Conservation (phyloP, 2,113 vertebrate species). For the Antechinus flavipes region DNA sequence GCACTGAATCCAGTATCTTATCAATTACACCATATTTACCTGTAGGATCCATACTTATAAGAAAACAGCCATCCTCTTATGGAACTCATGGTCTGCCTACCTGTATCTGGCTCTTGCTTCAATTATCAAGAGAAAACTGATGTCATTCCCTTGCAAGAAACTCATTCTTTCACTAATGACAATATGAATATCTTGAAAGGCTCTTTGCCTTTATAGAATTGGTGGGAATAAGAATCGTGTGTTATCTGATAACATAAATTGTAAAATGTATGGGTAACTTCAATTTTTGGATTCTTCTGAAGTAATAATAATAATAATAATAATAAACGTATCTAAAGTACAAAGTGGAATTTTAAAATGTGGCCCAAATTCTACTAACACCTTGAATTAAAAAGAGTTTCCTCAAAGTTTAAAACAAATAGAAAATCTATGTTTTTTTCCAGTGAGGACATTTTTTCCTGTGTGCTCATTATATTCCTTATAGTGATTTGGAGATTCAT, state of each 20-base stretch:
- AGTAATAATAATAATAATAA: too few species aligned
- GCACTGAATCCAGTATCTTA: not conserved
- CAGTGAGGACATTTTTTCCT: not conserved
- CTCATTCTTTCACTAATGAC: not conserved
- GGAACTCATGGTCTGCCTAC: not conserved
- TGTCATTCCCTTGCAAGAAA: not conserved
- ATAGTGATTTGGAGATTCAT: not conserved
- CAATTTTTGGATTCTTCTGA: not conserved
- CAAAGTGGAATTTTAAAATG: not conserved
- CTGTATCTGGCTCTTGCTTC: not conserved
- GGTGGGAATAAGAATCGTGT: not conserved
- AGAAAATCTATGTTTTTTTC: not conserved
- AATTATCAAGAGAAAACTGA: not conserved
- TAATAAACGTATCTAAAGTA: not conserved
- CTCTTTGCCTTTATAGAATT: not conserved
- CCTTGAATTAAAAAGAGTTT: not conserved
- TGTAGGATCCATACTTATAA: not conserved
- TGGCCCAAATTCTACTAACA: not conserved
- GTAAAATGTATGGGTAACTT: not conserved
- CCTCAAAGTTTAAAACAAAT: constrained; percentile 2
- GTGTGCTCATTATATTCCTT: not conserved
- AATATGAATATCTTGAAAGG: not conserved
- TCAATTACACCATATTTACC: too few species aligned
- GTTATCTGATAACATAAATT: not conserved
- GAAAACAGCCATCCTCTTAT: not conserved